phyloP scores from a whole-genome alignment of 1,140 invertebrate species.

The Samia ricini region DNA sequence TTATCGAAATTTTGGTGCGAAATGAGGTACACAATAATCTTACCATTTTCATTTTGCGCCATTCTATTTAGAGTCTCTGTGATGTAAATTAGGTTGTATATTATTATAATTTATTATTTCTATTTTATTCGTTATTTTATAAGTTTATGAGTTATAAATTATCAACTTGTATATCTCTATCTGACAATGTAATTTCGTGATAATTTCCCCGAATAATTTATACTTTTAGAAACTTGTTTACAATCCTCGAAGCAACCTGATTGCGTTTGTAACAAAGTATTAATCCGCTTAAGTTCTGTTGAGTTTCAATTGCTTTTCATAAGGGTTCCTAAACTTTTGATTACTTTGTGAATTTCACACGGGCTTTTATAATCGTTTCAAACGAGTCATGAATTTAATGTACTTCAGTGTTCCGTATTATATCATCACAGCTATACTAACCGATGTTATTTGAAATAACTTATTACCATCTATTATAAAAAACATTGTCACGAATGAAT shows the following conservation, averaged over 20 bases:
- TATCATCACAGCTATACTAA: background rate
- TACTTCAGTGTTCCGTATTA: background rate
- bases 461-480: background rate
- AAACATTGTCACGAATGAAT: background rate
- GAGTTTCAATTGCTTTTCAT: constrained; percentile 1
- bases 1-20: too few relatives aligned
- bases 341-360: background rate
- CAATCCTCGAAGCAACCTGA: background rate
- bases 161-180: background rate
- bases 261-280: background rate
- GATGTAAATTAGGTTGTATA: too few relatives aligned
- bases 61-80: too few relatives aligned
- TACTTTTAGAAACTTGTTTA: background rate
- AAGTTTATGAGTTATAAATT: background rate
- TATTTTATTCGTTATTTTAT: background rate
- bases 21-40: too few relatives aligned
- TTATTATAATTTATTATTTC: background rate
- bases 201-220: background rate
- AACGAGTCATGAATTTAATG: background rate
- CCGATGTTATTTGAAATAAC: background rate
- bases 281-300: background rate
- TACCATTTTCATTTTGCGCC: too few relatives aligned
- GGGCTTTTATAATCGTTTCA: background rate
- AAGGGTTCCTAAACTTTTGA: background rate
- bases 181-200: background rate